Evolutionary conservation across 2,888 invertebrate species (phyloP).

Genomic region (Thymelicus acteon): DNA sequence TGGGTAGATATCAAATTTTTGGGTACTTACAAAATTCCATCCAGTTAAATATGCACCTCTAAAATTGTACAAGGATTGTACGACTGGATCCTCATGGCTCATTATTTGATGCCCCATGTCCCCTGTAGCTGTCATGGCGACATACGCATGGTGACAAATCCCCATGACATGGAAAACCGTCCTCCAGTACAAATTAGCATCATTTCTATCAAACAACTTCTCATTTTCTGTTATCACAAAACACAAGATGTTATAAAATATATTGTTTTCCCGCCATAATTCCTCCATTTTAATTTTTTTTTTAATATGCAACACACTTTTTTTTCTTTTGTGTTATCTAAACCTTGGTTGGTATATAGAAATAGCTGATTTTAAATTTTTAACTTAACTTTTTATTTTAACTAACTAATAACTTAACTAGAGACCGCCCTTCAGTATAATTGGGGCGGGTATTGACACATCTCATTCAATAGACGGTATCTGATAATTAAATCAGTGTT

Average conservation of each 20-base stretch:
- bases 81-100: conserved; percentile 44
- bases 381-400: conserved; percentile 19
- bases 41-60: conserved; percentile 64
- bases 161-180: conserved; percentile 64
- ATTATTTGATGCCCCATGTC: conserved; percentile 52
- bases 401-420: conserved; percentile 33
- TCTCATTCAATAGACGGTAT: conserved; percentile 32
- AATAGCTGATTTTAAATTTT: not conserved
- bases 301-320: conserved; percentile 7
- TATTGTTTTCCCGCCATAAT: conserved; percentile 65
- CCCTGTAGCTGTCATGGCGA: conserved; percentile 50
- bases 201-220: conserved; percentile 69
- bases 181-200: conserved; percentile 67
- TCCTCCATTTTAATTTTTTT: conserved; percentile 60
- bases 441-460: conserved; percentile 39
- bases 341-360: not conserved
- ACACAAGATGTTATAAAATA: conserved; percentile 70
- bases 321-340: not conserved
- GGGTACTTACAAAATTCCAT: conserved; percentile 74
- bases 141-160: conserved; percentile 58
- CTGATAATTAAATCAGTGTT: conserved; percentile 32
- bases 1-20: too few relatives aligned
- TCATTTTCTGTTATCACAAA: conserved; percentile 76
- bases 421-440: conserved; percentile 33
- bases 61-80: conserved; percentile 59